Evolutionary conservation across 2,113 vertebrate species (phyloP).

Genomic region (western clawed frog (Xenopus tropicalis)): UCB_Xtro_10.0 CM004447.2:11548501-11549000

Average conservation of each 20-base stretch:
- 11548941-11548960: constrained; percentile 68
- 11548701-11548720: constrained; percentile 97
- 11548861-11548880: constrained; percentile 90
- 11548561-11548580: constrained; percentile 77
- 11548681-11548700: constrained; percentile 93
- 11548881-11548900: constrained; percentile 77
- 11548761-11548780: constrained; percentile 86
- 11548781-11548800: constrained; percentile 99
- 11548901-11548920: constrained; percentile 70
- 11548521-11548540: constrained; percentile 74
- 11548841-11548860: constrained; percentile 87
- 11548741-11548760: constrained; percentile 94
- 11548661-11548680: constrained; percentile 79
- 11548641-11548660: constrained; percentile 99
- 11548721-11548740: constrained; percentile 90
- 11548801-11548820: constrained; percentile 95
- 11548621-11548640: constrained; percentile 92
- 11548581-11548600: constrained; percentile 98
- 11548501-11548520: constrained; percentile 63
- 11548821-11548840: constrained; percentile 89
- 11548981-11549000: too few relatives aligned
- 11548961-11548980: too few relatives aligned
- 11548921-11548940: constrained; percentile 77
- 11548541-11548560: constrained; percentile 89
- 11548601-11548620: constrained; percentile 99